These are phyloP conservation scores for Alauda arvensis DNA, from an alignment of 2,797 vertebrate species.

Conservation along the genomic window DNA sequence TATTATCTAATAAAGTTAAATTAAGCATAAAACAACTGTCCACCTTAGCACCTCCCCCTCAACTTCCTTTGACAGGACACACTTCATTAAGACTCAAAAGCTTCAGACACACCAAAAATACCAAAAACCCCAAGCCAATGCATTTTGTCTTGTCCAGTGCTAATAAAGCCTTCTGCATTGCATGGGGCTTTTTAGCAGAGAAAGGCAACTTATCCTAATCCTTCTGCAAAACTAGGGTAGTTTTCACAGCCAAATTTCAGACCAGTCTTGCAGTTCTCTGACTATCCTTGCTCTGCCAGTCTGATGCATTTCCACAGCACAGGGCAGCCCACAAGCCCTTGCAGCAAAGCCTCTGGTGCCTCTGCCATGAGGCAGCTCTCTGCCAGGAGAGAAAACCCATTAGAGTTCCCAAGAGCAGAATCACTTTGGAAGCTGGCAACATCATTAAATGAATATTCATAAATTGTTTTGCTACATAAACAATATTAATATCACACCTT, in stretches of 20 bases:
- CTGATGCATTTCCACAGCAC: background rate
- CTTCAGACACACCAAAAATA: background rate
- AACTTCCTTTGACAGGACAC: background rate
- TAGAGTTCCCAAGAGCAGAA: background rate
- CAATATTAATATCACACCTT: constrained; percentile 37
- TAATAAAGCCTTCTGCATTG: background rate
- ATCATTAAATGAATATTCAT: constrained; percentile 37
- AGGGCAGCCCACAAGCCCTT: accelerated
- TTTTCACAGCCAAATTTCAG: background rate
- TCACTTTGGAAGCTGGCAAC: background rate
- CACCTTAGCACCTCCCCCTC: background rate
- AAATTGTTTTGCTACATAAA: constrained; percentile 42
- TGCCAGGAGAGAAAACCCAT: background rate
- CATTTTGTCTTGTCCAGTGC: background rate
- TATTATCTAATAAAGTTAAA: background rate
- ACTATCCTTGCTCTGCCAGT: background rate
- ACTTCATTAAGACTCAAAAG: background rate
- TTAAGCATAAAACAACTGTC: background rate
- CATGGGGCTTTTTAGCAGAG: background rate
- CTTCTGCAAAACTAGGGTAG: background rate
- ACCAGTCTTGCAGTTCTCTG: background rate
- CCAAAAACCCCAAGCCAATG: background rate
- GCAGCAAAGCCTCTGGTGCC: background rate
- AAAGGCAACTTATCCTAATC: background rate
- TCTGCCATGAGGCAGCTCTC: background rate